A percentile compares a stretch with the other conserved stretches of the same genome.
Conservation (phyloP, 2,888 invertebrate genomes). For the Hybos culiciformis region DNA sequence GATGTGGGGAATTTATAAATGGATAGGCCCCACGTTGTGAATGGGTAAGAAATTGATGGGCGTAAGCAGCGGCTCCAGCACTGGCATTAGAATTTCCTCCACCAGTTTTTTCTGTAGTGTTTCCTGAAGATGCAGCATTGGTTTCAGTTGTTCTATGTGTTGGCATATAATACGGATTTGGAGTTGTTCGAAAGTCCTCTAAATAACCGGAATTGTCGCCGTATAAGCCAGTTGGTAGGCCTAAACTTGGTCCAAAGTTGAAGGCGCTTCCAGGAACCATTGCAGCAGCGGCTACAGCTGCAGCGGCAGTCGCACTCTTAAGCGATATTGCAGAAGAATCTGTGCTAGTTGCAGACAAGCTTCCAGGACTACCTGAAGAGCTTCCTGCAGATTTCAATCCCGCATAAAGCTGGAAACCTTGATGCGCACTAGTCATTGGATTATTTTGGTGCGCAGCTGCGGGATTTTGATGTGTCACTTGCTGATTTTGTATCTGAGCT, state of each 20-base stretch:
- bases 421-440: constrained; percentile 19
- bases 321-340: constrained; percentile 42
- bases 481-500: constrained; percentile 12
- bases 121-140: background rate
- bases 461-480: constrained; percentile 10
- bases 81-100: constrained; percentile 16
- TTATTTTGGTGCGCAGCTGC: constrained; percentile 23
- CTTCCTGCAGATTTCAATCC: constrained; percentile 36
- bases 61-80: constrained; percentile 37
- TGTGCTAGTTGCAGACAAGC: constrained; percentile 15
- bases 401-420: constrained; percentile 46
- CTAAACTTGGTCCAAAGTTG: constrained; percentile 61
- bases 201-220: constrained; percentile 43
- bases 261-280: constrained; percentile 74
- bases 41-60: constrained; percentile 47
- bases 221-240: constrained; percentile 32
- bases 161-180: constrained; percentile 45
- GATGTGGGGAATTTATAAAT: constrained; percentile 43
- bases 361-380: constrained; percentile 18
- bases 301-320: constrained; percentile 37
- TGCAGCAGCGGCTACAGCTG: constrained; percentile 37
- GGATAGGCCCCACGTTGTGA: constrained; percentile 43
- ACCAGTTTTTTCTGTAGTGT: constrained; percentile 16
- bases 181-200: constrained; percentile 49
- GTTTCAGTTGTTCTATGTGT: constrained; percentile 11